These are phyloP conservation scores for Thalassaphorura encarpata DNA, from an alignment of 1,140 invertebrate genomes.

Conservation along the genomic window DNA sequence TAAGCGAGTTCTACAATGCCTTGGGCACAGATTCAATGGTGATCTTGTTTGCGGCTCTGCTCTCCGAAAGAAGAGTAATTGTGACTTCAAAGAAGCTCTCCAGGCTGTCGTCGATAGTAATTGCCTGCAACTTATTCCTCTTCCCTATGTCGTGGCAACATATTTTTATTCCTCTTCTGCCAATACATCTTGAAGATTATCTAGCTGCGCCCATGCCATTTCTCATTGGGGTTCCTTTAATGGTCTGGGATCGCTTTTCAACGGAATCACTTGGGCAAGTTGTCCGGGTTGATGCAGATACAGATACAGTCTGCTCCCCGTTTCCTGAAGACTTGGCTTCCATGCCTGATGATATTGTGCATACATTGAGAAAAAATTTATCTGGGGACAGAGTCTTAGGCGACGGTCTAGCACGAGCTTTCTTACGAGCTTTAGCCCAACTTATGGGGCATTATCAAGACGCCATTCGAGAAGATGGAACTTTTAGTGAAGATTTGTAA, in stretches of 20 bases:
- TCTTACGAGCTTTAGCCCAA: constrained; percentile 76
- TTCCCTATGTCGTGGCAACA: constrained; percentile 99
- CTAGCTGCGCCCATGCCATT: constrained; percentile 89
- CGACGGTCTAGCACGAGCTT: constrained; percentile 81
- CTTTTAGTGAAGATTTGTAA: constrained; percentile 28
- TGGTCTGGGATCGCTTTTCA: constrained; percentile 61
- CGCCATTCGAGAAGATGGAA: constrained; percentile 52
- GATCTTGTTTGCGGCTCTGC: constrained; percentile 82
- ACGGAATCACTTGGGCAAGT: constrained; percentile 73
- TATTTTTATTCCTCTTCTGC: constrained; percentile 89
- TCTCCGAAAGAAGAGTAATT: constrained; percentile 83
- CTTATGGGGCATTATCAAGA: constrained; percentile 89
- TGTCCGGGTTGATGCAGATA: constrained; percentile 82
- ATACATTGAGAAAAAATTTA: constrained; percentile 46
- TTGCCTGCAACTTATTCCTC: constrained; percentile 82
- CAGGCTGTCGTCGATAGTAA: constrained; percentile 80
- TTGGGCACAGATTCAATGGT: constrained; percentile 87
- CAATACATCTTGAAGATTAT: constrained; percentile 77
- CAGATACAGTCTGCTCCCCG: constrained; percentile 68
- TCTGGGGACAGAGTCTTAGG: constrained; percentile 48
- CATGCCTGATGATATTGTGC: constrained; percentile 51
- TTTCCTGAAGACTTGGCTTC: constrained; percentile 71
- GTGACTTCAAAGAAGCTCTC: constrained; percentile 77
- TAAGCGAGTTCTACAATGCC: constrained; percentile 92
- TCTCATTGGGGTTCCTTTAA: constrained; percentile 79